Conservation (phyloP, 1,140 invertebrate genomes). For the Musca domestica region DNA sequence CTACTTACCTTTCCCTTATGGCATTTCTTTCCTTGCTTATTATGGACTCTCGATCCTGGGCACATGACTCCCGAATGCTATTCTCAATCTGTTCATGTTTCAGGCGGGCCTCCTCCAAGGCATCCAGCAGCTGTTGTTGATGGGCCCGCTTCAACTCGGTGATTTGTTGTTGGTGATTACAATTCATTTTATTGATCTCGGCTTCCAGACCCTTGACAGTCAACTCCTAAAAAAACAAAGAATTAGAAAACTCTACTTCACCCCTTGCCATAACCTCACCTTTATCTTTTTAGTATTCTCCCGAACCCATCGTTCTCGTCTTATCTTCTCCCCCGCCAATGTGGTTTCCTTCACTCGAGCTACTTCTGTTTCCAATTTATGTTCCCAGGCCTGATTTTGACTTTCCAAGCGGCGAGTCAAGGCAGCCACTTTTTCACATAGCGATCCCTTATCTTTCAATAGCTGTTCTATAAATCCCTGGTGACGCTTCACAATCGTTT, state of each 20-base stretch:
- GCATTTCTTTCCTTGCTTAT: conserved; percentile 57
- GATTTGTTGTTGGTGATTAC: conserved; percentile 62
- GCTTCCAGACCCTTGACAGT: conserved; percentile 73
- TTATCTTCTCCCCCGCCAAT: conserved; percentile 65
- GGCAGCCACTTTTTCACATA: conserved; percentile 66
- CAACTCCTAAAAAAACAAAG: conserved; percentile 58
- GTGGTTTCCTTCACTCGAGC: conserved; percentile 64
- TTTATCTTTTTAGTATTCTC: conserved; percentile 71
- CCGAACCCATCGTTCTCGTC: conserved; percentile 67
- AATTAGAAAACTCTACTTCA: neutral
- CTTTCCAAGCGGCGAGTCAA: conserved; percentile 56
- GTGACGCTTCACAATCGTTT: conserved; percentile 62
- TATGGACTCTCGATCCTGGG: conserved; percentile 56
- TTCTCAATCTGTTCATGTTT: conserved; percentile 57
- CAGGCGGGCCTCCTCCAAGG: conserved; percentile 45
- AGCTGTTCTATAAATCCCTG: conserved; percentile 69
- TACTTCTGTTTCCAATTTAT: conserved; percentile 65
- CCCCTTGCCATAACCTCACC: conserved; percentile 42
- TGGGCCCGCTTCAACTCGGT: conserved; percentile 61
- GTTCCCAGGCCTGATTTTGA: conserved; percentile 60
- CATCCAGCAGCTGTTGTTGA: conserved; percentile 57
- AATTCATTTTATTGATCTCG: conserved; percentile 66
- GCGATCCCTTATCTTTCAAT: conserved; percentile 64
- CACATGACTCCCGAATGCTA: conserved; percentile 56
- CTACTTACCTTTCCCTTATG: conserved; percentile 50